Evolutionary conservation across 1,140 invertebrate genomes (phyloP), one percentile per base, ranked within the genome.

Genomic region (Venturia canescens): DNA sequence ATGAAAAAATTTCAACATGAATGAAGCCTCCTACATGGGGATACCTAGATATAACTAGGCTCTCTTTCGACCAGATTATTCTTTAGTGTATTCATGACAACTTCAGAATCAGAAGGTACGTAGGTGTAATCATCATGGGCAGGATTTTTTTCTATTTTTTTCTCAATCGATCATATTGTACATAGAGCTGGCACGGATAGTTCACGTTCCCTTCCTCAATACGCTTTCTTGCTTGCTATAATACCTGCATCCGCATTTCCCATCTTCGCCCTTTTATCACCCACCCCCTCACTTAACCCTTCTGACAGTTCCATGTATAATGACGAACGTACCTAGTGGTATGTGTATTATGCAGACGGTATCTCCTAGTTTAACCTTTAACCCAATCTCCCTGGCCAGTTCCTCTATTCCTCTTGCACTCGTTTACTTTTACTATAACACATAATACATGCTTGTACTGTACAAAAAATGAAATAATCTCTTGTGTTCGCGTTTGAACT

Each of bases 351-450:
- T 31, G 23, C 31, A 69, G 66, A 80, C 50, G 70, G 44, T 79
- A 72, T 81, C 74, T 67, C 80, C 69, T 82, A 72, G 26, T 63
- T 15, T 81, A 83, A 85, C 83, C 74, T 80, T 83, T 83, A 81
- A 85, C 81, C 78, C 85, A 83, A 84, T 86, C 83, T 83, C 84
- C 84, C 84, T 82, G 81, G 71, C 78, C 53, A 72, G 60, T 79
- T 80, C 74, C 71, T 80, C 82, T 74, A 81, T 78, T 81, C 74
- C 78, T 63, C 84, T 83, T 79, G 72, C 74, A 13, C 53, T 31
- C 60, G 21, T 77, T 67, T 63, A 26, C 16, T 72, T 26, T 74
- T 27, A 9, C 53, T 74, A 5, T 74, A 5, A 0, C 38, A 44
- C 38, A 44, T 44, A 44, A 6, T 44, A 44, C 38, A 44, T n/a